These are phyloP conservation scores for Ptychochromis oligacanthus DNA, from an alignment of 2,113 vertebrate species.

Conservation along the genomic window DNA sequence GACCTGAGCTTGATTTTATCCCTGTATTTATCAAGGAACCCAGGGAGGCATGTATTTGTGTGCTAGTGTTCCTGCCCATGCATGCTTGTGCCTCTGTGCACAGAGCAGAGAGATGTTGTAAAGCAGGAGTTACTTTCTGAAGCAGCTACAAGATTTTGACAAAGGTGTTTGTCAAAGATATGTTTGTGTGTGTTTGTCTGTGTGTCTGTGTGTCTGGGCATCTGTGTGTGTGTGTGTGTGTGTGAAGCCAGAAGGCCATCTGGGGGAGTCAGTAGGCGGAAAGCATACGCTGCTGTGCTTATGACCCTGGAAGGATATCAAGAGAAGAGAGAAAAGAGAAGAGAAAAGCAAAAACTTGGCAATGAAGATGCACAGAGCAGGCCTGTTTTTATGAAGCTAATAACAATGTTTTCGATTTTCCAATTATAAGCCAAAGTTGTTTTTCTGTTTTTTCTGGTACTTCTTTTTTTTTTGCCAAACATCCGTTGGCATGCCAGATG, in stretches of 20 bases:
- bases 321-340: constrained; percentile 6
- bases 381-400: constrained; percentile 32
- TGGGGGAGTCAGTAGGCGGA: constrained; percentile 62
- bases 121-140: constrained; percentile 26
- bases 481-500: constrained; percentile 48
- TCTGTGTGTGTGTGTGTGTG: neutral
- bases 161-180: constrained; percentile 76
- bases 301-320: constrained; percentile 70
- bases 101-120: neutral
- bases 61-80: constrained; percentile 25
- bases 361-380: constrained; percentile 1
- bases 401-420: constrained; percentile 6
- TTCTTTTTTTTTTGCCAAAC: neutral
- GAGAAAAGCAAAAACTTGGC: neutral
- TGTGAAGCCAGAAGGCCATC: constrained; percentile 73
- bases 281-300: constrained; percentile 57
- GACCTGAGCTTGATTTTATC: constrained; percentile 80
- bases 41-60: constrained; percentile 48
- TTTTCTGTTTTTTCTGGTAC: neutral
- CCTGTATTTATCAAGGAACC: constrained; percentile 83
- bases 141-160: constrained; percentile 43
- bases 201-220: too few relatives aligned
- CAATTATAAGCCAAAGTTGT: neutral
- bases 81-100: neutral
- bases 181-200: neutral